Evolutionary conservation across 2,113 vertebrate genomes (phyloP).

Genomic region (Trogon surrucura): DNA sequence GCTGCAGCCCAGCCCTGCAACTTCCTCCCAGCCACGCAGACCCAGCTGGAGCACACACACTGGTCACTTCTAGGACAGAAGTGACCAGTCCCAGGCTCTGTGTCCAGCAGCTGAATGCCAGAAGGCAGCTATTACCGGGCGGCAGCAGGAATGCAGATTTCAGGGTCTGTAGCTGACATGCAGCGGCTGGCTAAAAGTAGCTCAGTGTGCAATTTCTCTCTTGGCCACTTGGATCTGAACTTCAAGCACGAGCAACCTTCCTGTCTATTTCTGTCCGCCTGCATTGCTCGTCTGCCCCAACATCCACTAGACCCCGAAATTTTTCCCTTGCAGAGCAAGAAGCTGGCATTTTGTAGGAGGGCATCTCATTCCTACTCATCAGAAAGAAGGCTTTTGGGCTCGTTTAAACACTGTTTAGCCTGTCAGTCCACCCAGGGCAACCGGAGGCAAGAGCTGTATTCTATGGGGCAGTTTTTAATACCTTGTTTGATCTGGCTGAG

Average conservation of each 20-base stretch:
- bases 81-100: background rate
- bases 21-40: background rate
- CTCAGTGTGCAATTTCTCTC: background rate
- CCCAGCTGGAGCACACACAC: background rate
- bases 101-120: background rate
- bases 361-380: background rate
- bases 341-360: background rate
- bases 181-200: conserved; percentile 10
- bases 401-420: background rate
- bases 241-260: background rate
- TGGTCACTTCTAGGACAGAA: background rate
- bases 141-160: background rate
- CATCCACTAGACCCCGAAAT: background rate
- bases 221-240: background rate
- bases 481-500: background rate
- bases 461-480: background rate
- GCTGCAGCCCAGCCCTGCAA: background rate
- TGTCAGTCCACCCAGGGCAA: background rate
- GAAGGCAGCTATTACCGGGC: background rate
- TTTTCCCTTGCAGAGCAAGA: background rate
- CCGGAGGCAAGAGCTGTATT: background rate
- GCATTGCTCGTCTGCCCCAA: background rate
- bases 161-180: background rate
- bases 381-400: background rate
- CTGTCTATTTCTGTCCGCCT: background rate